Base-by-base conservation (phyloP, 2,888 invertebrate species). In the Molorchus minor region DNA sequence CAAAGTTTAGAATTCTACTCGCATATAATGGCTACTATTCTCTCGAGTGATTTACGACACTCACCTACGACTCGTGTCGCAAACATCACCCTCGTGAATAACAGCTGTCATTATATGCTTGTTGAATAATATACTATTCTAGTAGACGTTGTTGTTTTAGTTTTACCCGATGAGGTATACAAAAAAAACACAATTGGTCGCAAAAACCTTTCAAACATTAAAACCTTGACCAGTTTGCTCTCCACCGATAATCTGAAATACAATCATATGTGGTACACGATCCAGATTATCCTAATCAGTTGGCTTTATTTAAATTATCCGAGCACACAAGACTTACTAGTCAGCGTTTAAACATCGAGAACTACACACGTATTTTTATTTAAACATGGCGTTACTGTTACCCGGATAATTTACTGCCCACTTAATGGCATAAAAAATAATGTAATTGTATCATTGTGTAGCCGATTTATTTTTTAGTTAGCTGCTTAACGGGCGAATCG, bases 381-480 rank as follows among this genome's bases (percentile, higher is more conserved):
- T 45, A 55, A 30, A 29, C 19, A 46, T 40, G 25, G 38, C 17
- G 16, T 38, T 55, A 45, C 45, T 55, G 55, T 46, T 36, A 63
- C 41, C 51, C 29, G n/a, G 21, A 19, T 51, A 55, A 63, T 60
- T 58, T 60, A 63, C 60, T 44, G 55, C 43, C 17, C 25, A 30
- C 55, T 60, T 63, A 60, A 63, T 60, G 51, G 52, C 51, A 43
- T 59, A 58, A 63, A 62, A 59, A 57, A 60, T 63, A 57, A 55
- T 46, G 47, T 36, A 60, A 60, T 63, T 54, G 47, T 62, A 62
- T 59, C 59, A 57, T 53, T 59, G 49, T 59, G 49, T 54, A 53
- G 57, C 53, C 49, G 51, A 52, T 63, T 58, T 33, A n/a, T n/a
- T 33, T 58, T 57, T 58, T 55, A 44, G 60, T 54, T 47, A 44